Base-by-base conservation (phyloP, 2,113 vertebrate species). In the Hippoglossus stenolepis region DNA sequence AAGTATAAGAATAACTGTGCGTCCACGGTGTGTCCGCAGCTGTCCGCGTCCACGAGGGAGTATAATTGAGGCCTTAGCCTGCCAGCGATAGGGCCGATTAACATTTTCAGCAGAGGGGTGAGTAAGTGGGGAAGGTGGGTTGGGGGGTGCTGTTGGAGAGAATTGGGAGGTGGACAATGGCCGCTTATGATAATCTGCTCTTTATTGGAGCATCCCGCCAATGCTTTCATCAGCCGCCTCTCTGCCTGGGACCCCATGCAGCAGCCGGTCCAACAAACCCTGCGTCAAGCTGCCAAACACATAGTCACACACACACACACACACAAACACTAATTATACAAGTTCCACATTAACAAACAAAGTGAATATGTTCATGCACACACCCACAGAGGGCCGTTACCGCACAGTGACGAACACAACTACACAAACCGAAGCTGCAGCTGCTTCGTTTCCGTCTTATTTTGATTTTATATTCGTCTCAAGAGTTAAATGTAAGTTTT, bases 51-150 rank as follows among this genome's bases (percentile, higher is more conserved):
- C 35, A 23, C 35, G 2, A 3, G 61, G 61, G 61, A 43, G 61
- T 23, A 63, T 64, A 23, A 64, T 64, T 64, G 38, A 64, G 62
- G 62, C 40, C 93, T 91, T 71, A 90, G 94, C 88, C 93, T 94
- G 94, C 94, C 95, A 95, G 90, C 93, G 95, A 97, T 96, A 95
- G 89, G 93, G 85, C 94, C 92, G 95, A 97, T 98, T 96, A 97
- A 95, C 96, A 97, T 96, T 96, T 96, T 96, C 92, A 95, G 94
- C 93, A 76, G 90, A 82, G 91, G 71, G 89, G 93, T 88, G 94
- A 80, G 79, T 78, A 66, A 65, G 65, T 79, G 62, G 62, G 56
- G 61, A 47, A 3, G 24, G 23, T 21, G n/a, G n/a, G 21, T 14
- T 5, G 17, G 31, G 31, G 72, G 89, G 57, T 91, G 88, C 92